Base-by-base conservation (phyloP, 2,888 invertebrate species). In the Caenorhabditis angaria region DNA sequence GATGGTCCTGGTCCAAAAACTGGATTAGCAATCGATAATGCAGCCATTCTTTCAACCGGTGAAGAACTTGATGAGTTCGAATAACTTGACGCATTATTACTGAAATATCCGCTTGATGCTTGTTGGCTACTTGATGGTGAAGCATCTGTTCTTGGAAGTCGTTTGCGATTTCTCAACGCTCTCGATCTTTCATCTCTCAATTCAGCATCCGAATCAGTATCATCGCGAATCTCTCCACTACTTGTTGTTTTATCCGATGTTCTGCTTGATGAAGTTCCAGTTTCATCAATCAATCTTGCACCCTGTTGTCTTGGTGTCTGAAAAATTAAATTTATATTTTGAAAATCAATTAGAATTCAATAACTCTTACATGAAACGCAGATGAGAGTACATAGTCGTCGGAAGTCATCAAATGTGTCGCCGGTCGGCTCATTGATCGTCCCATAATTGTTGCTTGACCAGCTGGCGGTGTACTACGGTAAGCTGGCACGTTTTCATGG, bases 61-160 rank as follows among this genome's bases (percentile, higher is more conserved):
- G 80, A 80, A 0, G 81, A 82, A 20, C 78, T 69, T 6, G 81
- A 77, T 8, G 81, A 82, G 62, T 75, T 78, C 12, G 74, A 77
- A 61, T 81, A 81, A 68, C 75, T 80, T 5, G 64, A 64, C 28
- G 58, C 70, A 56, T 82, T 84, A 48, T 83, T 83, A 59, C 84
- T 84, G 58, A 83, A 76, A 61, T 86, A 86, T 35, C 86, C 86
- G 47, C 82, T 82, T n/a, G 82, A 82, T 1, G 83, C 78, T 6
- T 79, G 74, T 50, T 73, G 79, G 35, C 75, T 77, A 59, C 67
- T 70, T 2, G 71, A 60, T 59, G 75, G 64, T 28, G 70, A 65
- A 6, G 70, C 54, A 57, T 69, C 72, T 0, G 70, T 59, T 12
- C 68, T 56, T 65, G 68, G 61, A 25, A 70, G 57, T 32, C 75